Evolutionary conservation across 2,113 vertebrate species (phyloP).

Genomic region (Asarcornis scutulata): DNA sequence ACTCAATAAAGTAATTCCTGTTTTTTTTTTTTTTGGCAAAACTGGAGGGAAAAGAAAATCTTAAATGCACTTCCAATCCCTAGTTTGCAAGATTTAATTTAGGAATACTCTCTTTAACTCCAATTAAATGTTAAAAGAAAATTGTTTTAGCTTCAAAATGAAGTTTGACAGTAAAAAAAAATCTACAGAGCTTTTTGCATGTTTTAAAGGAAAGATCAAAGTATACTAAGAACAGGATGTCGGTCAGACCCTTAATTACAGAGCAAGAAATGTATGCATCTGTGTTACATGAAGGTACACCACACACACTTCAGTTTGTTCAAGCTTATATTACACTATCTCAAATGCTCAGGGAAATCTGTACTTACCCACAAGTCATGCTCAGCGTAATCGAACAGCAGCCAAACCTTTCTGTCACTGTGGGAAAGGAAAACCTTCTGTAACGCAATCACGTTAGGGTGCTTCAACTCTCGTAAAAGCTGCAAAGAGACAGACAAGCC

Average conservation of each 20-base stretch:
- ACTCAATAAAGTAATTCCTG: not conserved
- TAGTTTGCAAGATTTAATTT: not conserved
- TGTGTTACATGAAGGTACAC: not conserved
- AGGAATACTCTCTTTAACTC: not conserved
- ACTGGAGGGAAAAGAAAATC: not conserved
- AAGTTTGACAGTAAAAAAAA: not conserved
- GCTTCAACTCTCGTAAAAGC: slow-evolving; percentile 91
- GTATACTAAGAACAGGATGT: not conserved
- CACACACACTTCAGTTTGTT: not conserved
- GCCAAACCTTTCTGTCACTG: slow-evolving; percentile 92
- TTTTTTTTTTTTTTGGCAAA: not conserved
- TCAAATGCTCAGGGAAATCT: not conserved
- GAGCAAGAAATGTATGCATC: not conserved
- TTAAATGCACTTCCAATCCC: not conserved
- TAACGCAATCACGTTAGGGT: slow-evolving; percentile 89
- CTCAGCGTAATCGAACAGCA: slow-evolving; percentile 92
- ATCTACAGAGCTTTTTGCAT: not conserved
- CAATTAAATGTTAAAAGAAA: not conserved
- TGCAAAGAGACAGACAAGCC: slow-evolving; percentile 68
- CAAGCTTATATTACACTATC: not conserved
- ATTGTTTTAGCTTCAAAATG: not conserved
- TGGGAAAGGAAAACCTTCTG: slow-evolving; percentile 94
- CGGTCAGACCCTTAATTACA: not conserved
- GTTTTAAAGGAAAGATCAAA: not conserved
- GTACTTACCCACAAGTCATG: slow-evolving; percentile 90